phyloP scores from a whole-genome alignment of 2,888 invertebrate species.

The Sialis lutaria region DNA sequence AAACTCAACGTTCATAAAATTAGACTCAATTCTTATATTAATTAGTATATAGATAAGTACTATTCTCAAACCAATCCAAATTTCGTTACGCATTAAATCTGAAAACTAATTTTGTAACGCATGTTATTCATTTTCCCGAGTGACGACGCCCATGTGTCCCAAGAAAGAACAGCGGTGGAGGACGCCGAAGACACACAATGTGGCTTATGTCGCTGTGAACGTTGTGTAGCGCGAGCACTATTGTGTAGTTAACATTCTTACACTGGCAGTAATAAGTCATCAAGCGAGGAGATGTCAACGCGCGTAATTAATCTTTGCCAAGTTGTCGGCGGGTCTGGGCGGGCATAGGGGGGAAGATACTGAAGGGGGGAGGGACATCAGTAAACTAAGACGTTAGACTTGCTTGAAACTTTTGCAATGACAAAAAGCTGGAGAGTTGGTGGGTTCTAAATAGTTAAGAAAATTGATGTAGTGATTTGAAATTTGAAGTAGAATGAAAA shows the following conservation, averaged over 20 bases:
- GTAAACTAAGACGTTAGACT: too few species aligned
- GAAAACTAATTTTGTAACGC: not conserved
- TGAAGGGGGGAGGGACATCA: too few species aligned
- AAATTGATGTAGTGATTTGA: too few species aligned
- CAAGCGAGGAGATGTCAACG: conserved; percentile 21
- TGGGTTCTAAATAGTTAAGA: too few species aligned
- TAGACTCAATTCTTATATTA: too few species aligned
- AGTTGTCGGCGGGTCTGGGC: not conserved
- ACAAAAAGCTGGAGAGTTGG: too few species aligned
- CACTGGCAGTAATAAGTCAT: conserved; percentile 21
- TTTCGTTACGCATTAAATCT: too few species aligned
- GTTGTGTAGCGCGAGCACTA: conserved; percentile 10
- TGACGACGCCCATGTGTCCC: not conserved
- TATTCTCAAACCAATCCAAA: too few species aligned
- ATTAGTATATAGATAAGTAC: too few species aligned
- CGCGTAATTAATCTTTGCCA: conserved; percentile 23
- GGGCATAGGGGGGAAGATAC: not conserved
- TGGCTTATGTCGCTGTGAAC: not conserved
- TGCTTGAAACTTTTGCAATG: too few species aligned
- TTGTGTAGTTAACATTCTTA: conserved; percentile 2
- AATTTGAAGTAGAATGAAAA: too few species aligned
- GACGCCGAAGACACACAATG: not conserved
- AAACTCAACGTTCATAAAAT: too few species aligned
- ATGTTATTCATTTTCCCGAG: not conserved
- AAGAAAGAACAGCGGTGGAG: not conserved